Conservation (phyloP, 2,113 vertebrate species). For the Rhea pennata region DNA sequence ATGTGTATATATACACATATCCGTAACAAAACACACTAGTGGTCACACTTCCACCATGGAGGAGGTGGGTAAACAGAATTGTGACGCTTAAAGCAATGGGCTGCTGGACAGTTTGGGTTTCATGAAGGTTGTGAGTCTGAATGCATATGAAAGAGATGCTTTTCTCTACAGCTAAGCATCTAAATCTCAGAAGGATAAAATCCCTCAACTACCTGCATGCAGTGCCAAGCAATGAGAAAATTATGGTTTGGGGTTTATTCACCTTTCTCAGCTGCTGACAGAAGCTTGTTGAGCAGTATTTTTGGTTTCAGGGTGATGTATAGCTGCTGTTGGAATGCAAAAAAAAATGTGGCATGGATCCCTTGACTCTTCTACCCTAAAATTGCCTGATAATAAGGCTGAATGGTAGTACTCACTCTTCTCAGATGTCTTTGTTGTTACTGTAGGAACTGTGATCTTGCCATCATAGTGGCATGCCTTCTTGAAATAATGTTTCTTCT, state of each 20-base stretch:
- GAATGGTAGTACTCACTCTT: neutral
- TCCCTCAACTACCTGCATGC: neutral
- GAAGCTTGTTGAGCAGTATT: neutral
- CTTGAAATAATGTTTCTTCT: neutral
- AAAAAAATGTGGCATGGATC: neutral
- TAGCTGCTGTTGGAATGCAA: neutral
- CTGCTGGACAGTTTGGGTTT: neutral
- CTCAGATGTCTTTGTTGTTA: neutral
- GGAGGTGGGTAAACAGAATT: neutral
- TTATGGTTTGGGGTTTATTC: neutral
- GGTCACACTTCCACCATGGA: neutral
- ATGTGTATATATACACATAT: neutral
- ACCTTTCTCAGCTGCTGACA: neutral
- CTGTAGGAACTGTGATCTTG: neutral
- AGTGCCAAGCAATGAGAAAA: neutral
- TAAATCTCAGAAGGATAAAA: neutral
- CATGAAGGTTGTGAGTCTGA: neutral
- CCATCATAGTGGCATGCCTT: neutral
- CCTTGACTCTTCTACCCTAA: neutral
- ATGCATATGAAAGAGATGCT: neutral
- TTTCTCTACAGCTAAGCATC: neutral
- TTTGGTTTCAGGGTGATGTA: neutral
- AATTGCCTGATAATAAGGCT: neutral
- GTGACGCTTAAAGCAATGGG: fast-evolving
- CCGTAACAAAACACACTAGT: neutral